A percentile compares a stretch with the other conserved stretches of the same genome.
These are phyloP conservation scores for Cryptocephalus primarius DNA, from an alignment of 2,888 invertebrate species.

Conservation along the genomic window DNA sequence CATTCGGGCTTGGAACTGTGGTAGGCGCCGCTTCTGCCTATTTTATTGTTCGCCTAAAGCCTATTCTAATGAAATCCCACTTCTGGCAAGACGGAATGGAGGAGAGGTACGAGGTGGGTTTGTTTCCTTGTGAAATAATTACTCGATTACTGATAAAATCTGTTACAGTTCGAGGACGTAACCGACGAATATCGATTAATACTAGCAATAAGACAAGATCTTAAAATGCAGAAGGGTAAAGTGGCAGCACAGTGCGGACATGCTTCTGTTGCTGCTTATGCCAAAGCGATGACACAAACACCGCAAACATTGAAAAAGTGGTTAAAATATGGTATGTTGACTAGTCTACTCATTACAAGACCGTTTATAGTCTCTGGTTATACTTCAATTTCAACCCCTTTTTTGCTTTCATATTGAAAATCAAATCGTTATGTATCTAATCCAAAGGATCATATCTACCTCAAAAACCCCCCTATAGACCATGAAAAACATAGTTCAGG, in stretches of 20 bases:
- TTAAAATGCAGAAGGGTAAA: constrained; percentile 94
- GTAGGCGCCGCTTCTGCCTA: constrained; percentile 28
- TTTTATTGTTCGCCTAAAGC: constrained; percentile 19
- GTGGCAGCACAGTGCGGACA: constrained; percentile 91
- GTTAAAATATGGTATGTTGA: constrained; percentile 32
- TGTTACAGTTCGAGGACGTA: constrained; percentile 26
- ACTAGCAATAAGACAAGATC: constrained; percentile 75
- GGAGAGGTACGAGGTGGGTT: constrained; percentile 30
- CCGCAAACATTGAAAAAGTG: constrained; percentile 51
- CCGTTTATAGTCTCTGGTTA: too few species aligned
- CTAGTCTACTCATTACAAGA: neutral
- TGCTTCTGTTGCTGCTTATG: constrained; percentile 81
- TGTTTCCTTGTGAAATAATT: neutral
- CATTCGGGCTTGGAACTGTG: constrained; percentile 28
- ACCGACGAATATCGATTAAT: constrained; percentile 66
- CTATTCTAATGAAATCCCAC: constrained; percentile 11
- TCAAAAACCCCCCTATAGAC: too few species aligned
- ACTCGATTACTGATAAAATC: neutral
- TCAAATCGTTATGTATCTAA: too few species aligned
- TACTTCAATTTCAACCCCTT: too few species aligned
- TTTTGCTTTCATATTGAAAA: too few species aligned
- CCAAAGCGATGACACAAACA: constrained; percentile 51
- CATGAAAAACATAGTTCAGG: too few species aligned
- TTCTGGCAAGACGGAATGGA: constrained; percentile 27
- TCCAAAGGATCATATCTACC: too few species aligned